Base-by-base conservation (phyloP, 2,797 vertebrate species). In the Acropternis orthonyx region DNA sequence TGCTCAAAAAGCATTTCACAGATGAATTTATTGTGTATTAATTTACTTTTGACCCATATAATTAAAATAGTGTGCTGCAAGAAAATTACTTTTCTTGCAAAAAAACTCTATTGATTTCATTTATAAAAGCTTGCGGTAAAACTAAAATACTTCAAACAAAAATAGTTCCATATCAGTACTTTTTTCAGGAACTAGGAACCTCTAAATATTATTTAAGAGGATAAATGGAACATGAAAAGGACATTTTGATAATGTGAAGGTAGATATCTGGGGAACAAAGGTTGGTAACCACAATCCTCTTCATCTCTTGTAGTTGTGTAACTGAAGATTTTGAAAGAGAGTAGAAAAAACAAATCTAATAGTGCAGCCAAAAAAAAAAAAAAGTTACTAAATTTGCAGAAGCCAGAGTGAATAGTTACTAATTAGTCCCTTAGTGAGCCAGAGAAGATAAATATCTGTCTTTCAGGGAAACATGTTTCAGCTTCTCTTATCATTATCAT, bases 261-360 rank as follows among this genome's bases (percentile, higher is more conserved):
- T 58, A 88, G 61, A 59, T 87, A 88, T 68, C 46, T 37, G 56
- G 34, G 17, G 89, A 59, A 81, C 92, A 96, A 92, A 93, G 95
- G 76, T 86, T 92, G 48, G 19, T 82, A 89, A 80, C n/a, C 32
- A 86, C 18, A 72, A 63, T 73, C 36, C 73, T 73, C 76, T 73
- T 58, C 85, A 81, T 86, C 73, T 51, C 52, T n/a, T 75, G 19
- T 24, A 62, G 79, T 94, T 96, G 82, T 77, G 62, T 93, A 96
- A 95, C 51, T 76, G 69, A 93, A 89, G 56, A 85, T 94, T 94
- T 95, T 93, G 92, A 92, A 95, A 94, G 72, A 77, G 18, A 71
- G 37, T 30, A 84, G 43, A 59, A 80, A 93, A 85, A 94, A 65
- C 77, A 92, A 94, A 85, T 9, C 9, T 62, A 66, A 68, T 15